Evolutionary conservation across 92 coral and sea anemone genomes (phyloP), one percentile per base, ranked within the genome.

Genomic region (Zoanthus sociatus): DNA sequence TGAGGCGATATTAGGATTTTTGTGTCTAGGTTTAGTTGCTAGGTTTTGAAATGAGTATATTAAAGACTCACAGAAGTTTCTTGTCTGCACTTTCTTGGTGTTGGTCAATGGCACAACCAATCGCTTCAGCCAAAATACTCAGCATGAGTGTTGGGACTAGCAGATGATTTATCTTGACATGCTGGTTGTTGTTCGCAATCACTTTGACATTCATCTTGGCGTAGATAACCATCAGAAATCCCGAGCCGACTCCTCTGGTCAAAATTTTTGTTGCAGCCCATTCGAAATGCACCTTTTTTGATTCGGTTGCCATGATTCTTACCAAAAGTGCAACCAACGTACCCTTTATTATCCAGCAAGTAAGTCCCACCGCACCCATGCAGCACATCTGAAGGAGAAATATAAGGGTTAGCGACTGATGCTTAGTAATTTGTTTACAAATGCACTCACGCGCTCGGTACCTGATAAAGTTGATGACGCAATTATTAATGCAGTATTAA

Each of bases 111-210:
- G 92, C 87, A 42, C 86, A 70, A 30, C 93, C 91, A 6, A 91
- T 82, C 32, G 88, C 91, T 45, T 78, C 89, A 12, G 95, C 86
- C 66, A 90, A 46, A 13, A 87, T 84, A 44, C 91, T 90, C 20
- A 92, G 63, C 93, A 90, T 90, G 46, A 92, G 46, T 1, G 83
- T 88, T 5, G 95, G 95, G 12, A 92, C 89, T 4, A 92, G 87
- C n/a, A 92, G 56, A 32, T 90, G 84, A 66, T 92, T 92, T 54
- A 86, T 81, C 73, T 83, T 77, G 32, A 92, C 87, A 9, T 68
- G 71, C 33, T 89, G 92, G 75, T 92, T 92, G 37, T 71, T 67
- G 9, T 42, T 21, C 6, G 88, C 92, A 42, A 92, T 60, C 53
- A 74, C 88, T 5, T 78, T 81, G 1, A 86, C 81, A 42, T 89